phyloP scores from a whole-genome alignment of 2,113 vertebrate species.

The Orientallactaga bullata region DNA sequence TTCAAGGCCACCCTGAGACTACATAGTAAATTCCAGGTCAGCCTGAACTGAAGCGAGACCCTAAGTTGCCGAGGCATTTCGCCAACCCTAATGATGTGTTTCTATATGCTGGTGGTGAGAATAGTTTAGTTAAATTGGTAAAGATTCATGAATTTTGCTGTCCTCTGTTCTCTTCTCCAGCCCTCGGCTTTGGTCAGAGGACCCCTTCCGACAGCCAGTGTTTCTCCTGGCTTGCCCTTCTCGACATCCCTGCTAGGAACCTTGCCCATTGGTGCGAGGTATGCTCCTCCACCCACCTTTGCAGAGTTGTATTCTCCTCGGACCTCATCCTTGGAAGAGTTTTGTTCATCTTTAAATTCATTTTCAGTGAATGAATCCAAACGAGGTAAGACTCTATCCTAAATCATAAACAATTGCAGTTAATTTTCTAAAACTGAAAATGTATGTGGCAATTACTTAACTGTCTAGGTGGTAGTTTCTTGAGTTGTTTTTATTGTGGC shows the following conservation, averaged over 20 bases:
- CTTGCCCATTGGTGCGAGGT: slow-evolving; percentile 86
- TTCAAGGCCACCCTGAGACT: no score
- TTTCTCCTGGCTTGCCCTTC: slow-evolving; percentile 88
- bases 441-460: not conserved
- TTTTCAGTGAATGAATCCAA: slow-evolving; percentile 92
- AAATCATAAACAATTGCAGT: slow-evolving; percentile 4
- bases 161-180: slow-evolving; percentile 66
- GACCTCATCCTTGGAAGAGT: slow-evolving; percentile 90
- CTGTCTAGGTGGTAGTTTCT: not conserved
- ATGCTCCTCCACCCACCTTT: slow-evolving; percentile 85
- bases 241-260: slow-evolving; percentile 88
- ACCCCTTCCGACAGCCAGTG: slow-evolving; percentile 88
- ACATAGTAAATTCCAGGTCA: no score
- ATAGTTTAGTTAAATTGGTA: not conserved
- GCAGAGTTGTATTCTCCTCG: slow-evolving; percentile 89
- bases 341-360: slow-evolving; percentile 91
- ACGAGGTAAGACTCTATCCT: slow-evolving; percentile 88
- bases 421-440: slow-evolving; percentile 1
- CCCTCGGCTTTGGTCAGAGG: slow-evolving; percentile 83
- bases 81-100: not conserved
- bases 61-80: no score
- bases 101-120: not conserved
- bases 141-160: not conserved
- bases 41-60: no score
- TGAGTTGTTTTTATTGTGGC: slow-evolving; percentile 30